These are phyloP conservation scores for Pseudococcus jackbeardsleyi DNA, from an alignment of 2,888 invertebrate species.

Conservation along the genomic window DNA sequence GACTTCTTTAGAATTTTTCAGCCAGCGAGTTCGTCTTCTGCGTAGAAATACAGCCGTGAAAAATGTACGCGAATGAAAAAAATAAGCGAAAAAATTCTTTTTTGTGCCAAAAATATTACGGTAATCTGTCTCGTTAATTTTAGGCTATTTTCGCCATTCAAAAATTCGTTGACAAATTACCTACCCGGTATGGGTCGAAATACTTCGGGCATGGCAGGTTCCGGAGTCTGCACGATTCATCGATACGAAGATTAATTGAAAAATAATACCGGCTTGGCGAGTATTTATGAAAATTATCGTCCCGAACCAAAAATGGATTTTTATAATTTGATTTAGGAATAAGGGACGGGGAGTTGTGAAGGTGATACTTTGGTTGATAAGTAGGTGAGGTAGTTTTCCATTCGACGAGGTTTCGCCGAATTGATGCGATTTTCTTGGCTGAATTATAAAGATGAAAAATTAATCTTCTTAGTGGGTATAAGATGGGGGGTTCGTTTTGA, in stretches of 20 bases:
- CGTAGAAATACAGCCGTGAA: background rate
- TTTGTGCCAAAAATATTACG: conserved; percentile 28
- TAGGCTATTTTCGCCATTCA: conserved; percentile 28
- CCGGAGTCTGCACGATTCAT: background rate
- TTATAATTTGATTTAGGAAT: too few species aligned
- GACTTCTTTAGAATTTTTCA: background rate
- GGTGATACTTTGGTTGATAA: too few species aligned
- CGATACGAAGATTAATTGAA: conserved; percentile 25
- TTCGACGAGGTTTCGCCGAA: too few species aligned
- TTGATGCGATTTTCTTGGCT: too few species aligned
- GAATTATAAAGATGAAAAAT: too few species aligned
- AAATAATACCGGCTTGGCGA: background rate
- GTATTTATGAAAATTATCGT: background rate
- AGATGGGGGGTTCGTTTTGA: too few species aligned
- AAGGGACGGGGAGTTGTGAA: too few species aligned
- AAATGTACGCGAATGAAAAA: conserved; percentile 18
- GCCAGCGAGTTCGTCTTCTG: background rate
- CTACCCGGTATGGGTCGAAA: background rate
- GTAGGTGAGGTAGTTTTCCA: too few species aligned
- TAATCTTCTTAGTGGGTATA: too few species aligned
- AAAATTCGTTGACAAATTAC: conserved; percentile 49
- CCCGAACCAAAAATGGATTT: background rate
- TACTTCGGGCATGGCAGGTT: background rate
- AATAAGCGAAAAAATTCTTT: conserved; percentile 25
- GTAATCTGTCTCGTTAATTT: conserved; percentile 50